Evolutionary conservation across 2,797 vertebrate genomes (phyloP), one percentile per base, ranked within the genome.

Genomic region (Crenuchus spilurus): DNA sequence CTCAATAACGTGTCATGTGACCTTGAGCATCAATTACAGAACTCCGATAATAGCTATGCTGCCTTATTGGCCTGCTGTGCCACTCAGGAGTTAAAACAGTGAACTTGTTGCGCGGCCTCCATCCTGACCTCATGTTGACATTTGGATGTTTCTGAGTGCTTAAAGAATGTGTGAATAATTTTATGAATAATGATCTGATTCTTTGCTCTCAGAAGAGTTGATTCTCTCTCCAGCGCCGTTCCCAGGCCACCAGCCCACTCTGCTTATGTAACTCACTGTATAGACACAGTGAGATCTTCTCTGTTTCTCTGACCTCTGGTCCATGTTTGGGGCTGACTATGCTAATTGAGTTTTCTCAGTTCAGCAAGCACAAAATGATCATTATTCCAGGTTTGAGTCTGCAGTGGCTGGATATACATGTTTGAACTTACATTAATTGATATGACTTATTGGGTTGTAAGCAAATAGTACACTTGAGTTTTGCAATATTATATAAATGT

Each of bases 131-230:
- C 14, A 41, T 18, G 9, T 2, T 61, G 41, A 31, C 77, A 48
- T 77, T 77, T 74, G 64, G 78, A 78, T 71, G 63, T 72, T 74
- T 82, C 75, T 18, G 81, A 64, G 60, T 24, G 35, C 31, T 68
- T 78, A 74, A 79, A 76, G 49, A 76, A 83, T 75, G 83, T 81
- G 80, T 68, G 65, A 70, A 74, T 49, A 52, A 30, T 72, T 71
- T 76, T 49, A 72, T 87, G 84, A 89, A 89, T 85, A 77, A 62
- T 55, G 77, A 75, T 66, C 74, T 82, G 74, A 82, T 88, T 91
- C 79, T 90, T 72, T 74, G 26, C 22, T 26, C 84, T 85, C 67
- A 75, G 51, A 51, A 78, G 24, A 4, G 61, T 4, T 6, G 16
- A 9, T 20, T 58, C 87, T 89, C 55, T 84, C 48, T 74, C 30